Evolutionary conservation across 1,140 invertebrate genomes (phyloP).

Genomic region (Drosophila repleta): DNA sequence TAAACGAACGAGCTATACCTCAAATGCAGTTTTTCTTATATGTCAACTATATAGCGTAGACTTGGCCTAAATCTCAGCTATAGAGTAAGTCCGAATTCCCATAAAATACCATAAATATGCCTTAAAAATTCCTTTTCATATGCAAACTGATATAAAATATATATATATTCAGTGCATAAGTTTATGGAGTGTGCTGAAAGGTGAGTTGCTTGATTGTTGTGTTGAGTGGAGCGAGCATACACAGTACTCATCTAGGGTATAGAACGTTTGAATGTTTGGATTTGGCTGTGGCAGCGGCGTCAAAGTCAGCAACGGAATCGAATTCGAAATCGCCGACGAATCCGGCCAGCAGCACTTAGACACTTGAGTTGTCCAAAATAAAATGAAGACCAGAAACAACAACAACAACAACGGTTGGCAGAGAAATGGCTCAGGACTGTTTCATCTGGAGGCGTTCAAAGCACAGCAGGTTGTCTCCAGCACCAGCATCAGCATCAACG

Average conservation of each 20-base stretch:
- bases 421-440: conserved; percentile 70
- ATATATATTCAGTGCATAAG: too few species aligned
- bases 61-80: too few species aligned
- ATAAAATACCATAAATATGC: too few species aligned
- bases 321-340: conserved; percentile 43
- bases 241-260: too few species aligned
- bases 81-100: too few species aligned
- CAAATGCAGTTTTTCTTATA: too few species aligned
- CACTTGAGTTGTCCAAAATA: conserved; percentile 75
- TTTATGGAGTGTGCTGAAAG: not conserved
- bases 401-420: conserved; percentile 17
- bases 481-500: conserved; percentile 5
- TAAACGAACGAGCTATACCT: too few species aligned
- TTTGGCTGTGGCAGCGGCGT: conserved; percentile 34
- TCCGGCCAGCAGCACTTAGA: conserved; percentile 73
- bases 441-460: conserved; percentile 71
- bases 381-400: not conserved
- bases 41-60: too few species aligned
- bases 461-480: conserved; percentile 78
- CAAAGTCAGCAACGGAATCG: conserved; percentile 15
- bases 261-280: conserved; percentile 53
- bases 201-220: conserved; percentile 36
- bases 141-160: too few species aligned
- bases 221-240: conserved; percentile 38
- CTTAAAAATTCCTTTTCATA: too few species aligned